Evolutionary conservation across 2,888 invertebrate genomes (phyloP).

Genomic region (Dorcus hopei): DNA sequence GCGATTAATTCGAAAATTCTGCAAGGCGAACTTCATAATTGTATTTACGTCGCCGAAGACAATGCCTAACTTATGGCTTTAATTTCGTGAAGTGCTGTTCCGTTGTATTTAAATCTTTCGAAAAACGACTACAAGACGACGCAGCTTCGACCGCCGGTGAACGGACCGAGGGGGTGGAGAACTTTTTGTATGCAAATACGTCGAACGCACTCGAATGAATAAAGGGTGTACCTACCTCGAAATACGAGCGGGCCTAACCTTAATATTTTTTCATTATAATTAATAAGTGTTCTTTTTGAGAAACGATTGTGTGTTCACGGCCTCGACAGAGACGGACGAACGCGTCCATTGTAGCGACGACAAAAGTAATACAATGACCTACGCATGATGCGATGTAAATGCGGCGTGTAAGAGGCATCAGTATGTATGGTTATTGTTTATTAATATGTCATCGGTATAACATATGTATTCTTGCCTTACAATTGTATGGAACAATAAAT

Average conservation of each 20-base stretch:
- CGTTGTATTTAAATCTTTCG: too few species aligned
- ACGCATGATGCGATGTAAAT: constrained; percentile 24
- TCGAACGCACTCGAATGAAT: constrained; percentile 27
- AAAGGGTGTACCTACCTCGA: constrained; percentile 27
- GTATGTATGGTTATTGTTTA: constrained; percentile 31
- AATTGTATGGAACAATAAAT: constrained; percentile 25
- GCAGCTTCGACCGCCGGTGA: constrained; percentile 14
- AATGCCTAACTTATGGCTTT: too few species aligned
- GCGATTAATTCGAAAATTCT: constrained; percentile 10
- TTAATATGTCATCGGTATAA: constrained; percentile 32
- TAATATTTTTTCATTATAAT: constrained; percentile 21
- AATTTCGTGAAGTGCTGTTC: too few species aligned
- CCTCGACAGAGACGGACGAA: neutral
- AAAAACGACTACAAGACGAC: neutral
- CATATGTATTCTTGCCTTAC: constrained; percentile 32
- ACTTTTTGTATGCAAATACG: constrained; percentile 32
- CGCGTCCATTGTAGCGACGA: neutral
- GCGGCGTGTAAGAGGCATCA: constrained; percentile 26
- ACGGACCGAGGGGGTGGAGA: constrained; percentile 24
- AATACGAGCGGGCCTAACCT: constrained; percentile 20
- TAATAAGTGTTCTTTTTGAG: constrained; percentile 3
- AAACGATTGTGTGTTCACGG: too few species aligned
- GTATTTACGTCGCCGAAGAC: too few species aligned
- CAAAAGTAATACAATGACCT: constrained; percentile 14
- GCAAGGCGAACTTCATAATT: too few species aligned